These are phyloP conservation scores for Chloebia gouldiae DNA, from an alignment of 2,113 vertebrate species.

Conservation along the genomic window DNA sequence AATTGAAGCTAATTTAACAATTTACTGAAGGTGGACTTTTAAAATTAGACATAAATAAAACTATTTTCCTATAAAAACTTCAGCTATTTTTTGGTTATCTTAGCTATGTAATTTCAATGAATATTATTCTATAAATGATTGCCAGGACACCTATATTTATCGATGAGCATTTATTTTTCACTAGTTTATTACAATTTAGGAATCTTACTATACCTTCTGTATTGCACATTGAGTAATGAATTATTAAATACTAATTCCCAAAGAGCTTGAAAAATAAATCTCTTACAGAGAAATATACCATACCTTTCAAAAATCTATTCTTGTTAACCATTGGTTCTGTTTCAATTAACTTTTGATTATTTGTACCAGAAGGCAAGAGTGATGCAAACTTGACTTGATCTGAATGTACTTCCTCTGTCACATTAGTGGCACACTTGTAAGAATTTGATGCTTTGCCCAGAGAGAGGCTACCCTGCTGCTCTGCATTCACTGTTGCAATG, in stretches of 20 bases:
- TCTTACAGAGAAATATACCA: not conserved
- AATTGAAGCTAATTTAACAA: not conserved
- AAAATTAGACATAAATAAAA: not conserved
- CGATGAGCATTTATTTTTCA: not conserved
- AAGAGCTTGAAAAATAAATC: not conserved
- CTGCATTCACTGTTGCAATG: slow-evolving; percentile 23
- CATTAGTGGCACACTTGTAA: not conserved
- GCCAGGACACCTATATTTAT: not conserved
- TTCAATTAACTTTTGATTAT: slow-evolving; percentile 13
- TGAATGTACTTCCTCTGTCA: not conserved
- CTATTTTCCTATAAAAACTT: not conserved
- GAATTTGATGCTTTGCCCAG: not conserved
- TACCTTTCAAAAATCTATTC: slow-evolving; percentile 54
- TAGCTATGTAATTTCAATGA: not conserved
- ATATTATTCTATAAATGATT: not conserved
- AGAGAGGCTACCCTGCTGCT: not conserved
- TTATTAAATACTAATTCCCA: not conserved
- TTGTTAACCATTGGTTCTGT: not conserved
- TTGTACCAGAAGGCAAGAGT: slow-evolving; percentile 6
- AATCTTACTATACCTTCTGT: not conserved
- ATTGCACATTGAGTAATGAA: not conserved
- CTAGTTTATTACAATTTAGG: not conserved
- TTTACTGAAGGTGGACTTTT: not conserved
- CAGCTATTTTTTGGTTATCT: not conserved
- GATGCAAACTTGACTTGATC: not conserved